phyloP scores from a whole-genome alignment of 2,888 invertebrate species.

The Dromius quadrimaculatus region DNA sequence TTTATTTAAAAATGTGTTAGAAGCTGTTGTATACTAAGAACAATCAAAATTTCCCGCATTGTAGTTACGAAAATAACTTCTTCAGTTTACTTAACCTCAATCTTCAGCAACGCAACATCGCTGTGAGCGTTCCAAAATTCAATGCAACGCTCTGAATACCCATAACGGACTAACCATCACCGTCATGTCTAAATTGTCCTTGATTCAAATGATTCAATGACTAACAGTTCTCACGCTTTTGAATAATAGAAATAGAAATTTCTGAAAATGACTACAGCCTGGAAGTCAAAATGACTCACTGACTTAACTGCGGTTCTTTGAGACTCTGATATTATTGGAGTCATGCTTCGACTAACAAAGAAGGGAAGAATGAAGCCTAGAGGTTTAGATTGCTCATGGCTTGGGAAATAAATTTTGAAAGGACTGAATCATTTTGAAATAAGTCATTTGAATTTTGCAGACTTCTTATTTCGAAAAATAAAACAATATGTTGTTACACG shows the following conservation, averaged over 20 bases:
- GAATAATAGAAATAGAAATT: constrained; percentile 25
- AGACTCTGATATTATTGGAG: too few species aligned
- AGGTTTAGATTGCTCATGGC: too few species aligned
- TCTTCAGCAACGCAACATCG: not conserved
- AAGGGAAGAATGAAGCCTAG: too few species aligned
- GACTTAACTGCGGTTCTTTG: too few species aligned
- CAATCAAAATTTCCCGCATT: too few species aligned
- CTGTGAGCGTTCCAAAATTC: constrained; percentile 6
- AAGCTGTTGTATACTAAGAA: too few species aligned
- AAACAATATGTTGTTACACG: too few species aligned
- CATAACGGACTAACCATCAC: constrained; percentile 8
- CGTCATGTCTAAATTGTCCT: constrained; percentile 26
- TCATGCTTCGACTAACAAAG: not conserved
- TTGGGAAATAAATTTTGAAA: too few species aligned
- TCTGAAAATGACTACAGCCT: constrained; percentile 22
- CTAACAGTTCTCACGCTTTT: constrained; percentile 23
- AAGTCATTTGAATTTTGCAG: too few species aligned
- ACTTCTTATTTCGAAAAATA: too few species aligned
- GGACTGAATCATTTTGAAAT: too few species aligned
- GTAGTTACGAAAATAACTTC: not conserved
- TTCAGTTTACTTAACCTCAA: not conserved
- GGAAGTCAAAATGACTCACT: constrained; percentile 28
- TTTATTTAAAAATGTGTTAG: too few species aligned
- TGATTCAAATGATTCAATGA: constrained; percentile 28
- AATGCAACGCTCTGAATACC: constrained; percentile 2